These are phyloP conservation scores for Desmophyllum pertusum DNA, from an alignment of 92 coral and sea anemone genomes.

Conservation along the genomic window DNA sequence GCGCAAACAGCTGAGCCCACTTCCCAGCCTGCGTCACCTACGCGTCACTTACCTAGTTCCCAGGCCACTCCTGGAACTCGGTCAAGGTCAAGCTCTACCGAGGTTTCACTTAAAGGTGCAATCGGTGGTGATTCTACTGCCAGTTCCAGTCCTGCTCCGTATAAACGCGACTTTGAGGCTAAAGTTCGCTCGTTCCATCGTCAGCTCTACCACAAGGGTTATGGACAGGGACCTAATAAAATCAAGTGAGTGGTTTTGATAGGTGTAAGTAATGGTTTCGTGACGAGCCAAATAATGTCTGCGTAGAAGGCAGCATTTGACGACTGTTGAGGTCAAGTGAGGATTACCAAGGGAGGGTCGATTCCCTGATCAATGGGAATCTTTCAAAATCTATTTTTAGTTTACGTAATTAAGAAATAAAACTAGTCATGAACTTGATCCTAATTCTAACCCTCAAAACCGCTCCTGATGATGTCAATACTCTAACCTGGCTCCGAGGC, in stretches of 20 bases:
- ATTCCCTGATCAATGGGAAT: too few relatives aligned
- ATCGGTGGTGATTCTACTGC: slow-evolving; percentile 49
- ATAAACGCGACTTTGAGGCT: slow-evolving; percentile 98
- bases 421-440: neutral
- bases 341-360: too few relatives aligned
- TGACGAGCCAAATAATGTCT: neutral
- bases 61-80: slow-evolving; percentile 37
- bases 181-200: slow-evolving; percentile 98
- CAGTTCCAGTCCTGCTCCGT: slow-evolving; percentile 94
- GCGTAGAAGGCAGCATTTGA: neutral
- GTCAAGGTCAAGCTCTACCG: slow-evolving; percentile 23
- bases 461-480: too few relatives aligned
- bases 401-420: too few relatives aligned
- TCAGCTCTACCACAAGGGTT: slow-evolving; percentile 91
- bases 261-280: too few relatives aligned
- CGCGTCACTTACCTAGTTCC: slow-evolving; percentile 10
- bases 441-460: too few relatives aligned
- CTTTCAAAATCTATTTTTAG: too few relatives aligned
- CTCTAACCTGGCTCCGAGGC: too few relatives aligned
- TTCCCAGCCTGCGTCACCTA: slow-evolving; percentile 33
- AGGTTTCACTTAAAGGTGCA: slow-evolving; percentile 29
- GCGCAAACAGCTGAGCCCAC: slow-evolving; percentile 39
- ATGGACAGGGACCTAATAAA: slow-evolving; percentile 96
- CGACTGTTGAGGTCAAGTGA: neutral
- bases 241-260: slow-evolving; percentile 74